Conservation (phyloP, 2,113 vertebrate species). For the Coptodon bakossiorum region DNA sequence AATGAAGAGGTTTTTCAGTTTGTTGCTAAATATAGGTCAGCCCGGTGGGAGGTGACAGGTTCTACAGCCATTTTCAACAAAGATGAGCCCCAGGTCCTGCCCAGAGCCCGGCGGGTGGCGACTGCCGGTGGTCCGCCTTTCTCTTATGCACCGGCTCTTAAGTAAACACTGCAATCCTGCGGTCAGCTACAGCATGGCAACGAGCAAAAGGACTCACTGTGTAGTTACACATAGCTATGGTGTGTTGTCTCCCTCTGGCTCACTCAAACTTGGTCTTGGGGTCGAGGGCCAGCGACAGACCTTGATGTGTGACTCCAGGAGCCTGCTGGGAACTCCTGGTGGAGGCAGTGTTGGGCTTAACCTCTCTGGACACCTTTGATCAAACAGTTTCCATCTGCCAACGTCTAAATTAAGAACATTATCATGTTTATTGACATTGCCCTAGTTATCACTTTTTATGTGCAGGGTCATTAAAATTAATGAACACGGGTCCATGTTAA, state of each 20-base stretch:
- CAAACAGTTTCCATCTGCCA: slow-evolving; percentile 2
- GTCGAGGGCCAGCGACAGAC: slow-evolving; percentile 57
- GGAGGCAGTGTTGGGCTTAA: slow-evolving; percentile 50
- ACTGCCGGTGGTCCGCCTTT: slow-evolving; percentile 75
- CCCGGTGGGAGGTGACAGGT: slow-evolving; percentile 59
- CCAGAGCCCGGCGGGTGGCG: slow-evolving; percentile 66
- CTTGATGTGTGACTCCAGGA: slow-evolving; percentile 63
- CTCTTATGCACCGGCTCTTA: slow-evolving; percentile 79
- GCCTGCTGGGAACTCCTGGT: slow-evolving; percentile 59
- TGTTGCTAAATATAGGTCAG: slow-evolving; percentile 77
- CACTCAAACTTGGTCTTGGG: slow-evolving; percentile 52
- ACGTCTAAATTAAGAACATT: slow-evolving; percentile 29
- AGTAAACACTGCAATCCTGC: slow-evolving; percentile 76
- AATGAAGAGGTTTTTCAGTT: slow-evolving; percentile 74
- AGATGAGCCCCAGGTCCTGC: slow-evolving; percentile 72
- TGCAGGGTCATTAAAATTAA: neutral
- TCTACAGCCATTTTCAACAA: slow-evolving; percentile 75
- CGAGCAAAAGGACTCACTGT: slow-evolving; percentile 76
- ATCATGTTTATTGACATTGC: neutral
- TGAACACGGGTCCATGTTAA: neutral
- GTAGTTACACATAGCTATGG: slow-evolving; percentile 69
- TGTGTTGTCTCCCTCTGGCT: slow-evolving; percentile 67
- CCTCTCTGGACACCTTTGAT: slow-evolving; percentile 10
- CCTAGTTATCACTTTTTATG: neutral
- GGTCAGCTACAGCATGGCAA: slow-evolving; percentile 73